These are phyloP conservation scores for Tyria jacobaeae DNA, from an alignment of 2,888 invertebrate species.

Conservation along the genomic window DNA sequence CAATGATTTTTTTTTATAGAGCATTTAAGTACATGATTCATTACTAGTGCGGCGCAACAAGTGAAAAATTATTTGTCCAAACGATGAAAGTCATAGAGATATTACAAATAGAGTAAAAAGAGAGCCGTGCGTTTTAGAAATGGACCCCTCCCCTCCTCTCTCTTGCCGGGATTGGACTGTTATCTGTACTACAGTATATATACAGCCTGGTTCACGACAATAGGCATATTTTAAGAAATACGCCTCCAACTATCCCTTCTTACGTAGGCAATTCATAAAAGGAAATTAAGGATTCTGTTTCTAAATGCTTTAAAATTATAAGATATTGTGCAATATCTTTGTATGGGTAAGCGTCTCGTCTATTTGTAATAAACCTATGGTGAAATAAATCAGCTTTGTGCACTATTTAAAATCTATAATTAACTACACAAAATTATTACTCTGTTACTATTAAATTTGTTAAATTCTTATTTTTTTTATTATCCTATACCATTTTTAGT, in stretches of 20 bases:
- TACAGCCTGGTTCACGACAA: too few species aligned
- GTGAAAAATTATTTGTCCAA: conserved; percentile 34
- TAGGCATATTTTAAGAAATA: too few species aligned
- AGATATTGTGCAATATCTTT: too few species aligned
- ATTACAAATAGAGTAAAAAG: conserved; percentile 4
- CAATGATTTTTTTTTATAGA: conserved; percentile 10
- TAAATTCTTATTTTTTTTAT: conserved; percentile 45
- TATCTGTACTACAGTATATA: too few species aligned
- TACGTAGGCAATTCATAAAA: too few species aligned
- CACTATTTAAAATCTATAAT: conserved; percentile 25
- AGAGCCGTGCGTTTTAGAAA: background rate
- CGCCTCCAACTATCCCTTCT: too few species aligned
- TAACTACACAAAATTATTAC: conserved; percentile 33
- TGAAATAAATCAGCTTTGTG: conserved; percentile 43
- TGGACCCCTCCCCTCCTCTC: too few species aligned
- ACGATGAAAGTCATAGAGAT: conserved; percentile 6
- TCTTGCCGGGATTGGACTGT: too few species aligned
- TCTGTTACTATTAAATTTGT: conserved; percentile 41
- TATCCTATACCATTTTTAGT: conserved; percentile 31
- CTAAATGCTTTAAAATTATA: too few species aligned
- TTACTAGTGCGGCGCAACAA: conserved; percentile 44
- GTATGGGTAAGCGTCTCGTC: background rate
- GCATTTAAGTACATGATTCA: conserved; percentile 19
- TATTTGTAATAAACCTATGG: conserved; percentile 4
- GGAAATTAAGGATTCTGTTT: too few species aligned